Base-by-base conservation (phyloP, 2,113 vertebrate species). In the Lasiurus cinereus region DNA sequence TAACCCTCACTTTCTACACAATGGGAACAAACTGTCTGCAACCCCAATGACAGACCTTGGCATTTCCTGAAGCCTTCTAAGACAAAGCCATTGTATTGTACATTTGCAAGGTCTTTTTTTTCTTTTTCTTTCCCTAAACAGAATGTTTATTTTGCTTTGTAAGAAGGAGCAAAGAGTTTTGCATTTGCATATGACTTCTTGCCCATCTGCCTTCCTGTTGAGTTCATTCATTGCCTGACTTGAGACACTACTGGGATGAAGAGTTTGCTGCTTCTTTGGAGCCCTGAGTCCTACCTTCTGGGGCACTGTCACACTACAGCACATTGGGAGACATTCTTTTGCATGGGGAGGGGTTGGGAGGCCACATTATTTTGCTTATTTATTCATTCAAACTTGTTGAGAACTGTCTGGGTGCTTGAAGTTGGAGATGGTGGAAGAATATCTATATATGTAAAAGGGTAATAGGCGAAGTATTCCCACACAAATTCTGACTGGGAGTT, bases 21-120 rank as follows among this genome's bases (percentile, higher is more conserved):
- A 90, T 87, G 76, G 87, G 76, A 94, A 96, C 80, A 92, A 92
- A 88, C 74, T 54, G 87, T 94, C 69, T 74, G 73, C 73, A 56
- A 66, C 36, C 46, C 83, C 88, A 70, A 0, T 66, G 83, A 94
- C 78, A 91, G 95, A 83, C 52, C 43, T 80, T 64, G 87, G 90
- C 92, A 94, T 83, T 95, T 97, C 96, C 96, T 96, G 92, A 91
- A 96, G 83, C 36, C 50, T 83, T 91, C 79, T 33, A 94, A 76
- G 93, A 94, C 94, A 97, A 95, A 91, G 64, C 70, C 74, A 91
- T 76, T 95, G 86, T 89, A 86, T 88, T 96, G 86, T 91, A 91
- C 87, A 88, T 69, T 52, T 87, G 70, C 83, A 94, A 90, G 18
- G 29, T 88, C 78, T 90, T 62, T 73, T 96, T 69, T 88, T 69